Base-by-base conservation (phyloP, 1,140 invertebrate genomes). In the Trichonephila clavata region DNA sequence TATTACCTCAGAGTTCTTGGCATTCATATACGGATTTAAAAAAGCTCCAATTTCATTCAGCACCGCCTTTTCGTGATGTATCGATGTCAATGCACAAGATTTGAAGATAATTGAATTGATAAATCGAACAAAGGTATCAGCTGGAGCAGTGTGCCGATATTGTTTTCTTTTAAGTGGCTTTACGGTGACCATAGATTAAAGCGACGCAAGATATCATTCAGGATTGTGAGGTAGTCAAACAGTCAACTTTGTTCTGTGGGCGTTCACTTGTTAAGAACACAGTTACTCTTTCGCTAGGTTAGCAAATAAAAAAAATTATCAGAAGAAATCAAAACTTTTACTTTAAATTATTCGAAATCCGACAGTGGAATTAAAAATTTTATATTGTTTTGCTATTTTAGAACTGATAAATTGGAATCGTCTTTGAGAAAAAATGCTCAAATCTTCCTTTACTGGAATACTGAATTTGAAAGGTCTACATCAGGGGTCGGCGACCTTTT, bases 191-290 rank as follows among this genome's bases (percentile, higher is more conserved):
- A 13, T 0, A 84, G 83, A 84, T 84, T 59, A 84, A 59, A 84
- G 21, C 57, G 16, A 16, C 6, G 83, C 16, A 10, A 59, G 83
- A 84, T 84, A 84, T 50, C 50, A 50, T 50, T 50, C 50, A 57
- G 21, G n/a, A 59, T 14, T 84, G n/a, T n/a, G 7, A 84, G 32
- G 50, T 59, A 59, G n/a, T 84, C 24, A 24, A n/a, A 24, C n/a
- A 14, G 83, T 60, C 83, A 84, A 84, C 83, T 84, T 84, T 84
- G 83, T 5, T 84, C 57, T 59, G 13, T 59, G 83, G 83, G 83
- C 83, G 83, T 84, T 84, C 21, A 59, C 57, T 50, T 13, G 50
- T 50, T 50, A 50, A 50, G 50, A n/a, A 84, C 32, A 60, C 83
- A 60, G 57, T 21, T 14, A 50, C 83, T 59, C n/a, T 59, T 84